Evolutionary conservation across 2,888 invertebrate species (phyloP).

Genomic region (Cremastinae sp.): DNA sequence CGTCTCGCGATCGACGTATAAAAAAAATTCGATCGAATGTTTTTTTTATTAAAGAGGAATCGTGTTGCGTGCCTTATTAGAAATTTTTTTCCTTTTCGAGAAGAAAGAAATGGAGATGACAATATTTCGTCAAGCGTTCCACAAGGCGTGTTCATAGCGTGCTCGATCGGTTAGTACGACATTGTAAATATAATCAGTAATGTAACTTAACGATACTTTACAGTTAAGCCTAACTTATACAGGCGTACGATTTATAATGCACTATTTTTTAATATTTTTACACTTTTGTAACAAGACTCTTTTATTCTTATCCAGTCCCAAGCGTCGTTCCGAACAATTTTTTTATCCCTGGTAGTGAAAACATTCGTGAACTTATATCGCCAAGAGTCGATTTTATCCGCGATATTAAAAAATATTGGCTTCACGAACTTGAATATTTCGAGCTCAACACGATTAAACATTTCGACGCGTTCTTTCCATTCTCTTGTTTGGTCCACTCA

Average conservation of each 20-base stretch:
- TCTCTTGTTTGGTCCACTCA: constrained; percentile 10
- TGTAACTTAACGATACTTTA: constrained; percentile 57
- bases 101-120: constrained; percentile 5
- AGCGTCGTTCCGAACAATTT: not conserved
- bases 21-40: constrained; percentile 20
- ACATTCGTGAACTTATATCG: not conserved
- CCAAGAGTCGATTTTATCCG: not conserved
- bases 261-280: constrained; percentile 74
- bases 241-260: constrained; percentile 72
- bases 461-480: not conserved
- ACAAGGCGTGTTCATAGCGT: constrained; percentile 30
- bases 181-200: constrained; percentile 58
- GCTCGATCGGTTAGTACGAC: constrained; percentile 53
- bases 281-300: constrained; percentile 70
- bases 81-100: constrained; percentile 17
- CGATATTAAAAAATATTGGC: too few species aligned
- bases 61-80: not conserved
- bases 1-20: constrained; percentile 22
- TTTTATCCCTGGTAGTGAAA: not conserved
- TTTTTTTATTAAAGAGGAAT: constrained; percentile 4
- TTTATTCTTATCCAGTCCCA: constrained; percentile 61
- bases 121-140: constrained; percentile 30
- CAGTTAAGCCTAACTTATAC: constrained; percentile 63
- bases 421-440: too few species aligned
- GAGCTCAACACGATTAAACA: too few species aligned